A percentile compares a stretch with the other conserved stretches of the same genome.
Conservation (phyloP, 2,888 invertebrate genomes). For the Herminia tarsipennalis region DNA sequence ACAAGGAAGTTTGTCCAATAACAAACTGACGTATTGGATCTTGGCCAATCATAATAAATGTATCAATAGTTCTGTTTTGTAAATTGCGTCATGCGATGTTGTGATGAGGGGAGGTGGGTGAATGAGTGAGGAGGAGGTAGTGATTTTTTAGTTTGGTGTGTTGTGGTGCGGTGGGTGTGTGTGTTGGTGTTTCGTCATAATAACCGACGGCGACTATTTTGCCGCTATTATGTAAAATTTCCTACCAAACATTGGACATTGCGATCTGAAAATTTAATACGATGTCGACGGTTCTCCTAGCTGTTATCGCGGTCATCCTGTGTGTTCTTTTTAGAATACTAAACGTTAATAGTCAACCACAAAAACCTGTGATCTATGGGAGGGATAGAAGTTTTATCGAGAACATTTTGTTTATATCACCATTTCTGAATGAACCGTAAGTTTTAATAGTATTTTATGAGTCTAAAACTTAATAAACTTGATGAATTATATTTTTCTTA, state of each 20-base stretch:
- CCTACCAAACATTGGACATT: conserved; percentile 33
- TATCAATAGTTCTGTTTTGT: no score
- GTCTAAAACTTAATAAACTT: no score
- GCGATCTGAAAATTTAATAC: conserved; percentile 41
- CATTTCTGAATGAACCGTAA: conserved; percentile 93
- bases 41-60: no score
- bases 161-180: conserved; percentile 46
- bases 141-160: conserved; percentile 34
- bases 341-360: conserved; percentile 93
- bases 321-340: conserved; percentile 93
- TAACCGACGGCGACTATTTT: conserved; percentile 48
- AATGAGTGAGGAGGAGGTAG: neutral
- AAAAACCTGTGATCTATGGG: conserved; percentile 91
- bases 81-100: no score
- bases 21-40: no score
- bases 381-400: conserved; percentile 91
- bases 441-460: no score
- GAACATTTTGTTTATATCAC: conserved; percentile 91
- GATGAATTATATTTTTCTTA: no score
- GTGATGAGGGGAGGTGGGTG: no score
- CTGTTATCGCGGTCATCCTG: conserved; percentile 92
- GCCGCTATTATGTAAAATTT: conserved; percentile 70
- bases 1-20: no score
- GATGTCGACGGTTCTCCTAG: conserved; percentile 94
- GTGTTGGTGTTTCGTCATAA: conserved; percentile 45